A percentile compares a stretch with the other conserved stretches of the same genome.
Conservation (phyloP, 2,113 vertebrate species). For the Podarcis muralis region DNA sequence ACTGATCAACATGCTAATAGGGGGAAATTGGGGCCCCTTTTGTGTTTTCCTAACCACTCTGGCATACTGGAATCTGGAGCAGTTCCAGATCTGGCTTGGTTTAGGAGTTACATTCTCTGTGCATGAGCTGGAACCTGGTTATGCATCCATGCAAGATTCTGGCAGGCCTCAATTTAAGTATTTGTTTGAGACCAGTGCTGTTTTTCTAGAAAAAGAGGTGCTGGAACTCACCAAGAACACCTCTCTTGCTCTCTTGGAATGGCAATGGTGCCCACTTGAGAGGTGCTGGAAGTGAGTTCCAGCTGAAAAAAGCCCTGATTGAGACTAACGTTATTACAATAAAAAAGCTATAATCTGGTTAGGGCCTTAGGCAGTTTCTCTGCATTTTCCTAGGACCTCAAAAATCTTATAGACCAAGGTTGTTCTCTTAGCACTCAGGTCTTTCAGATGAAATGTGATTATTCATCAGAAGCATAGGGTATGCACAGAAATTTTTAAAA, state of each 20-base stretch:
- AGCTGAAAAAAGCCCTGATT: too few species aligned
- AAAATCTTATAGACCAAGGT: background rate
- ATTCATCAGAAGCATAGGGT: too few species aligned
- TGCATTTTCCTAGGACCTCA: background rate
- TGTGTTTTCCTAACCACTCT: background rate
- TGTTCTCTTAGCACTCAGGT: too few species aligned
- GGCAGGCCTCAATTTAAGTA: background rate
- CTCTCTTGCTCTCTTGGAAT: too few species aligned
- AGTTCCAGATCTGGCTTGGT: background rate
- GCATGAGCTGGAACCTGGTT: too few species aligned
- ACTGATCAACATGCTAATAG: background rate
- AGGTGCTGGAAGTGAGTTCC: too few species aligned
- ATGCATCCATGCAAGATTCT: background rate
- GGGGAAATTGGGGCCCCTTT: background rate
- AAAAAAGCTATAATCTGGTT: background rate
- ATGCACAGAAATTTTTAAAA: too few species aligned
- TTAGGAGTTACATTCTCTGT: background rate
- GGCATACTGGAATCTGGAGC: background rate
- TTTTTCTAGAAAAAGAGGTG: background rate
- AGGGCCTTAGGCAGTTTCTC: background rate
- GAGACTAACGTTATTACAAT: too few species aligned
- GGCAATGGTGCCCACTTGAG: too few species aligned
- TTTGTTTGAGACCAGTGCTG: background rate
- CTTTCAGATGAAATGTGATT: too few species aligned
- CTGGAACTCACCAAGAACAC: too few species aligned